A percentile compares a stretch with the other conserved stretches of the same genome.
Conservation (phyloP, 2,888 invertebrate species). For the Mylabris sibirica region DNA sequence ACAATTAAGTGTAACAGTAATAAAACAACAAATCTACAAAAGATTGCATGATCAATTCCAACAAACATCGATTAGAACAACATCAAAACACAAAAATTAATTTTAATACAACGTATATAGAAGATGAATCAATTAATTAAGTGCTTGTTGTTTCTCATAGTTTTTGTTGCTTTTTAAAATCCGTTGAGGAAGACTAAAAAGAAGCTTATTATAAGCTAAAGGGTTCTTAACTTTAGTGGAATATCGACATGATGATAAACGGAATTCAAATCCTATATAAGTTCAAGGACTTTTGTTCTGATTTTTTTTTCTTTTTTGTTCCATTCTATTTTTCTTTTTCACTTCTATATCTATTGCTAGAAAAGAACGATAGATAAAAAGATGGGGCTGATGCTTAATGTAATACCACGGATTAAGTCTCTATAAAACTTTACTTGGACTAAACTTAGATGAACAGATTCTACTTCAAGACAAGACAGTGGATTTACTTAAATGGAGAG, state of each 20-base stretch:
- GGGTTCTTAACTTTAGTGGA: constrained; percentile 2
- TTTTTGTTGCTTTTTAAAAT: background rate
- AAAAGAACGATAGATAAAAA: background rate
- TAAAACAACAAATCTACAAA: constrained; percentile 22
- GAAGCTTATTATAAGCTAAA: constrained; percentile 2
- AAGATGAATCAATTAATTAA: background rate
- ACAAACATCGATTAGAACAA: background rate
- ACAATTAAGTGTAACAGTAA: constrained; percentile 42
- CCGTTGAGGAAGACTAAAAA: background rate
- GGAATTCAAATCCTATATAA: constrained; percentile 17
- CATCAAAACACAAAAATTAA: background rate
- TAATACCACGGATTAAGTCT: constrained; percentile 12
- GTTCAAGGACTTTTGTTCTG: constrained; percentile 21
- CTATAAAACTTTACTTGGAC: constrained; percentile 17
- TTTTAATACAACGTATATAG: background rate
- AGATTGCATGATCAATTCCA: constrained; percentile 39
- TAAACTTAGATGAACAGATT: constrained; percentile 16
- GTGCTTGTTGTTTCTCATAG: background rate
- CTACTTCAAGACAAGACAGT: constrained; percentile 4
- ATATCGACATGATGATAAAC: constrained; percentile 24
- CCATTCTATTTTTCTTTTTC: background rate
- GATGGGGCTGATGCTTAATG: background rate
- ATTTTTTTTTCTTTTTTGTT: background rate
- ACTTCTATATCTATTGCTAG: background rate
- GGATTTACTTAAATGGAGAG: background rate